Base-by-base conservation (phyloP, 2,113 vertebrate genomes). In the Perca flavescens region DNA sequence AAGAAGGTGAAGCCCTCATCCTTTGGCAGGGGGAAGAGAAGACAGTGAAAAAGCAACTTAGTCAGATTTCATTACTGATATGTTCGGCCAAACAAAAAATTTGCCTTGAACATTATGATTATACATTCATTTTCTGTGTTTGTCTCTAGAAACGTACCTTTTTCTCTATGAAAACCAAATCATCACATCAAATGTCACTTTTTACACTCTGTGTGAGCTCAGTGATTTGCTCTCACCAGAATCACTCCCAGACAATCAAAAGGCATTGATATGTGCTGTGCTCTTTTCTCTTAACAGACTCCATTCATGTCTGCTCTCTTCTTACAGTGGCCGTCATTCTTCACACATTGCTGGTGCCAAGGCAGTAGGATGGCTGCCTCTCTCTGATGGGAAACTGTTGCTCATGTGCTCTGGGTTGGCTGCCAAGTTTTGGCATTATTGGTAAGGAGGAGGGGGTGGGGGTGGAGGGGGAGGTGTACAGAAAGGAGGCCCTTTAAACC, bases 351-450 rank as follows among this genome's bases (percentile, higher is more conserved):
- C 89, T 46, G 90, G 90, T 95, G 94, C 93, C 94, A 95, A 93
- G 92, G 86, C 82, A 79, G 86, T 89, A 89, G 92, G 91, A 93
- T 91, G 88, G 87, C 93, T 90, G 90, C 90, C 77, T 90, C 86
- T 89, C 88, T 86, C 91, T 91, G 92, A 94, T 95, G 94, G 95
- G 93, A 95, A 95, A 94, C 94, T 94, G 93, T 95, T 95, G 90
- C 94, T 95, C 91, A 87, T 91, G 82, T 82, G 87, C 83, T 54
- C 31, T 81, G 93, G 85, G 90, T 94, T 80, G 84, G 92, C 90
- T 95, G 95, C 95, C 95, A 96, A 95, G 94, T 94, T 95, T 94
- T 93, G 90, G 91, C 93, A 94, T 95, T 92, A 93, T 91, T 89
- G 83, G 85, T 87, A 86, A 70, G 77, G 75, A 47, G 79, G 58